A percentile compares a stretch with the other conserved stretches of the same genome.
These are phyloP conservation scores for Sebastolobus alascanus DNA, from an alignment of 2,797 vertebrate genomes.

Conservation along the genomic window DNA sequence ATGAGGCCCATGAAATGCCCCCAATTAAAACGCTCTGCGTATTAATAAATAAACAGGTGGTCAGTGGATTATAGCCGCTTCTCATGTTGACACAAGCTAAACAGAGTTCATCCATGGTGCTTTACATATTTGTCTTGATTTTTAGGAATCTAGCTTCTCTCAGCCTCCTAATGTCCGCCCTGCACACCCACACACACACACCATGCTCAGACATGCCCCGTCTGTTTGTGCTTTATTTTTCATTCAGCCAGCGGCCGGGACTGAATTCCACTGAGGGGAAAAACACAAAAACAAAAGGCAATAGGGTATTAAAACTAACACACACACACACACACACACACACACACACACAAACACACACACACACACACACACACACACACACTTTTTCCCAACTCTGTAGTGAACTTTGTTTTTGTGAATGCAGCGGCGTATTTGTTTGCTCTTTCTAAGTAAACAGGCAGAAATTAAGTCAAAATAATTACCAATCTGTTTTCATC, in stretches of 20 bases:
- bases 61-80: conserved; percentile 17
- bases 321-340: background rate
- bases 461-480: conserved; percentile 44
- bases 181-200: conserved; percentile 17
- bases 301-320: conserved; percentile 46
- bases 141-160: conserved; percentile 32
- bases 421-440: conserved; percentile 36
- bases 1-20: conserved; percentile 31
- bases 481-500: conserved; percentile 59
- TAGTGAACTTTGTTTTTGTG: conserved; percentile 18
- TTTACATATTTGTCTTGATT: conserved; percentile 34
- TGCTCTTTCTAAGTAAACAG: conserved; percentile 46
- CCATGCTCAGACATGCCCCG: conserved; percentile 58
- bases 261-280: conserved; percentile 60
- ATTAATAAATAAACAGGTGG: conserved; percentile 35
- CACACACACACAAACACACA: conserved; percentile 2
- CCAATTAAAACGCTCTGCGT: conserved; percentile 28
- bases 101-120: conserved; percentile 8
- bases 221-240: conserved; percentile 69
- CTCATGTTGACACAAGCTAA: conserved; percentile 43
- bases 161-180: conserved; percentile 29
- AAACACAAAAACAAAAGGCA: conserved; percentile 57
- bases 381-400: conserved; percentile 1
- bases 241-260: conserved; percentile 51
- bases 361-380: background rate